phyloP scores from a whole-genome alignment of 2,888 invertebrate genomes.

The Platerodrilus igneus region DNA sequence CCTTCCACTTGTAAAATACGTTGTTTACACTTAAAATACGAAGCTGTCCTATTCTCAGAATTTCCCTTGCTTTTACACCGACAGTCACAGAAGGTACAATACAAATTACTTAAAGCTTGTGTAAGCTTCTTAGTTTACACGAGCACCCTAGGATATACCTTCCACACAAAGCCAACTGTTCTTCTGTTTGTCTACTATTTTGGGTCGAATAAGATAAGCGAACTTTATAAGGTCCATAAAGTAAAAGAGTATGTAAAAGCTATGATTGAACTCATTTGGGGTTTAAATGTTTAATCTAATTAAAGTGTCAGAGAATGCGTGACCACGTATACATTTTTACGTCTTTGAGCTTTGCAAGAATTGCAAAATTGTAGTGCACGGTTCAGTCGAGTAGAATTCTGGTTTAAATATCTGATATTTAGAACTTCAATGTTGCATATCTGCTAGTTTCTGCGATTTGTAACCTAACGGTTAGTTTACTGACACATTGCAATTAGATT shows the following conservation, averaged over 20 bases:
- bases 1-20: too few relatives aligned
- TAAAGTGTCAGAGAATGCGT: conserved; percentile 19
- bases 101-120: conserved; percentile 16
- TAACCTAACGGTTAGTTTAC: conserved; percentile 18
- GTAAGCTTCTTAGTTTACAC: conserved; percentile 18
- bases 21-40: too few relatives aligned
- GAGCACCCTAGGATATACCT: conserved; percentile 14
- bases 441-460: conserved; percentile 20
- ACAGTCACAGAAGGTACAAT: conserved; percentile 9
- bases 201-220: conserved; percentile 9
- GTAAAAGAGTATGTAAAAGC: conserved; percentile 21
- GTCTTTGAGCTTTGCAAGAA: conserved; percentile 23
- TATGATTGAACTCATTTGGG: conserved; percentile 15
- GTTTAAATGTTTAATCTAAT: conserved; percentile 23
- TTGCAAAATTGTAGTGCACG: too few relatives aligned
- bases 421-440: conserved; percentile 18
- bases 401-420: too few relatives aligned
- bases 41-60: too few relatives aligned
- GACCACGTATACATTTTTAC: too few relatives aligned
- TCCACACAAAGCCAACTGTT: conserved; percentile 14
- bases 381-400: too few relatives aligned
- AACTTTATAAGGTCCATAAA: conserved; percentile 11
- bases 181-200: conserved; percentile 19
- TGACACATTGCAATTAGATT: too few relatives aligned
- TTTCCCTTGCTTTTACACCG: neutral